Evolutionary conservation across 1,140 invertebrate species (phyloP).

Genomic region (Drosophila busckii): DNA sequence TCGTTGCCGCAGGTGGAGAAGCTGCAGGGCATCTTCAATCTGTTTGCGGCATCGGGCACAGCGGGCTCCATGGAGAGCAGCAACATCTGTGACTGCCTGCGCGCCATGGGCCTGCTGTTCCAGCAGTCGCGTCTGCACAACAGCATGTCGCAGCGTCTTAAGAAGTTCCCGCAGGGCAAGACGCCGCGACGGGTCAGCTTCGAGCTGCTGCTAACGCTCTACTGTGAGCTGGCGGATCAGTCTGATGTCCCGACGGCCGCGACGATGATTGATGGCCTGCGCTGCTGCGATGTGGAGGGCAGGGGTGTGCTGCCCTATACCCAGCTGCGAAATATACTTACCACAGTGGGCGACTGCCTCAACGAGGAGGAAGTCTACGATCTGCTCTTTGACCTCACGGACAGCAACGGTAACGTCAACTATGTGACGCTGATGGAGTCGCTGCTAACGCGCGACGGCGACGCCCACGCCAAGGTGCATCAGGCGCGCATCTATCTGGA

Average conservation of each 20-base stretch:
- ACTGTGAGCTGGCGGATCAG: slow-evolving; percentile 20
- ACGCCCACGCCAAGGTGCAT: background rate
- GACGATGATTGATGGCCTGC: slow-evolving; percentile 71
- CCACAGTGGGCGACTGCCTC: slow-evolving; percentile 93
- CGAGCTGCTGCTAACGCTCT: slow-evolving; percentile 37
- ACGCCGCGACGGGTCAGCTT: slow-evolving; percentile 16
- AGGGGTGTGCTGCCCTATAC: slow-evolving; percentile 93
- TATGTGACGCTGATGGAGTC: slow-evolving; percentile 25
- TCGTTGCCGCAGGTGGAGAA: slow-evolving; percentile 28
- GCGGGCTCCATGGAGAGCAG: background rate
- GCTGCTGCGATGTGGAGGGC: slow-evolving; percentile 93
- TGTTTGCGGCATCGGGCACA: slow-evolving; percentile 13
- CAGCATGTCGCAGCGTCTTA: slow-evolving; percentile 8
- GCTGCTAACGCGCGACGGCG: slow-evolving; percentile 10
- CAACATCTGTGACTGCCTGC: slow-evolving; percentile 53
- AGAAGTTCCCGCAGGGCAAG: background rate
- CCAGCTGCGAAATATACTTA: slow-evolving; percentile 96
- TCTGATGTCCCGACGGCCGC: slow-evolving; percentile 21
- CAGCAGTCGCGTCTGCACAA: slow-evolving; percentile 51
- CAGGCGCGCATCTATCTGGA: slow-evolving; percentile 32
- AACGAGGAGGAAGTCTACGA: slow-evolving; percentile 87
- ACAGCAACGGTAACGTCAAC: slow-evolving; percentile 18
- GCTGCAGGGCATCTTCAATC: slow-evolving; percentile 22
- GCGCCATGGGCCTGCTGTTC: slow-evolving; percentile 73
- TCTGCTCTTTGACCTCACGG: slow-evolving; percentile 13